Evolutionary conservation across 2,113 vertebrate genomes (phyloP).

Genomic region (Planiliza haematocheilus): DNA sequence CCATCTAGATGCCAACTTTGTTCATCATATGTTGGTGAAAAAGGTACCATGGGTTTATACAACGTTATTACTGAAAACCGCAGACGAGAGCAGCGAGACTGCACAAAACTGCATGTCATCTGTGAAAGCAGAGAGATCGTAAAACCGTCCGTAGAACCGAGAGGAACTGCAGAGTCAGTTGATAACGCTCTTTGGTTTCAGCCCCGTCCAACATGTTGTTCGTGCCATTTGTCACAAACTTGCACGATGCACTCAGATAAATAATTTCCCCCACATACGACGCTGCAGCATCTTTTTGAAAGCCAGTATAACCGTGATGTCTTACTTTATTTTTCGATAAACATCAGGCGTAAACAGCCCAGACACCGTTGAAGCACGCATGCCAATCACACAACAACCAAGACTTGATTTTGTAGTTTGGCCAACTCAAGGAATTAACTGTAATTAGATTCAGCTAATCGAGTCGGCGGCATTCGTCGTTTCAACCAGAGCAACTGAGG

Average conservation of each 20-base stretch:
- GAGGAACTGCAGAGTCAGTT: background rate
- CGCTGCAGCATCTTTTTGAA: background rate
- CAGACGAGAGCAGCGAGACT: too few relatives aligned
- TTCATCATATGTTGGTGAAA: background rate
- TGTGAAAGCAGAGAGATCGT: background rate
- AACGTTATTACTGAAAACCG: too few relatives aligned
- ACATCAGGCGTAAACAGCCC: background rate
- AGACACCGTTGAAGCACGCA: background rate
- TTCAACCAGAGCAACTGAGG: background rate
- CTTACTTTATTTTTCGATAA: background rate
- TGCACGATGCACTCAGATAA: background rate
- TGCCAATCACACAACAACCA: background rate
- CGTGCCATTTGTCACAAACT: background rate
- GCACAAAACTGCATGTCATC: too few relatives aligned
- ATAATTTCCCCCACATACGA: background rate
- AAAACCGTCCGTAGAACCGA: background rate
- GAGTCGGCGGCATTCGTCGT: background rate
- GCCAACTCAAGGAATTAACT: background rate
- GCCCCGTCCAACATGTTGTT: background rate
- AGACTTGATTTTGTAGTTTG: background rate
- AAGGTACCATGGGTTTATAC: background rate
- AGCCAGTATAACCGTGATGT: fast-evolving
- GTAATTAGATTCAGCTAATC: conserved; percentile 23
- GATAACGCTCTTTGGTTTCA: background rate
- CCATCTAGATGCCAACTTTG: background rate